Evolutionary conservation across 2,888 invertebrate species (phyloP).

Genomic region (Diarsia mendica): DNA sequence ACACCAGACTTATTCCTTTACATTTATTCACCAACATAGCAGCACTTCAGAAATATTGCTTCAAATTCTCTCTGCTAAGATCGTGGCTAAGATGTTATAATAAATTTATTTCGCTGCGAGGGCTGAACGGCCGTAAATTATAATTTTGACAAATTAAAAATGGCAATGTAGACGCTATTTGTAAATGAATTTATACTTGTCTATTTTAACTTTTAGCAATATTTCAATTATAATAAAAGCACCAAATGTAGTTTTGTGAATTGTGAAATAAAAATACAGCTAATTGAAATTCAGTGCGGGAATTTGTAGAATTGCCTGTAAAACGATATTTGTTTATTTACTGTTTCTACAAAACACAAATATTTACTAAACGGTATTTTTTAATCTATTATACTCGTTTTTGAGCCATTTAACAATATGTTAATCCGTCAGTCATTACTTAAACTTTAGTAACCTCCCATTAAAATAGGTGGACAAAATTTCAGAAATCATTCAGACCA

Average conservation of each 20-base stretch:
- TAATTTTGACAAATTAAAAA: slow-evolving; percentile 55
- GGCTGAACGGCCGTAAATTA: slow-evolving; percentile 14
- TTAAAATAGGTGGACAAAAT: too few species aligned
- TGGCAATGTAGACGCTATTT: slow-evolving; percentile 17
- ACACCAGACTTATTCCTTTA: slow-evolving; percentile 51
- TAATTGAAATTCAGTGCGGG: slow-evolving; percentile 19
- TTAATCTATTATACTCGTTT: neutral
- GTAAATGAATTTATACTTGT: slow-evolving; percentile 28
- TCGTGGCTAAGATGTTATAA: slow-evolving; percentile 28
- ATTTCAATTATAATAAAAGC: slow-evolving; percentile 23
- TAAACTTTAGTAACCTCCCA: too few species aligned
- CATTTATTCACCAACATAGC: slow-evolving; percentile 53
- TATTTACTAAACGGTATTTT: neutral
- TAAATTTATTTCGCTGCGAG: slow-evolving; percentile 46
- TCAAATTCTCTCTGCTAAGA: slow-evolving; percentile 34
- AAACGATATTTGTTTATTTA: neutral
- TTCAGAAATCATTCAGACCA: too few species aligned
- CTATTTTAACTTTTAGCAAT: slow-evolving; percentile 20
- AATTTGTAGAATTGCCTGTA: neutral
- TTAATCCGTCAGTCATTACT: neutral
- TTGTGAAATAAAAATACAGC: slow-evolving; percentile 1
- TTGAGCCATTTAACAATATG: neutral
- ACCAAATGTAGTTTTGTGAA: neutral
- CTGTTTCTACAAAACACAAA: neutral
- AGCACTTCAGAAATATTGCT: slow-evolving; percentile 39